Conservation (phyloP, 2,888 invertebrate species). For the Xestia rhomboidea region DNA sequence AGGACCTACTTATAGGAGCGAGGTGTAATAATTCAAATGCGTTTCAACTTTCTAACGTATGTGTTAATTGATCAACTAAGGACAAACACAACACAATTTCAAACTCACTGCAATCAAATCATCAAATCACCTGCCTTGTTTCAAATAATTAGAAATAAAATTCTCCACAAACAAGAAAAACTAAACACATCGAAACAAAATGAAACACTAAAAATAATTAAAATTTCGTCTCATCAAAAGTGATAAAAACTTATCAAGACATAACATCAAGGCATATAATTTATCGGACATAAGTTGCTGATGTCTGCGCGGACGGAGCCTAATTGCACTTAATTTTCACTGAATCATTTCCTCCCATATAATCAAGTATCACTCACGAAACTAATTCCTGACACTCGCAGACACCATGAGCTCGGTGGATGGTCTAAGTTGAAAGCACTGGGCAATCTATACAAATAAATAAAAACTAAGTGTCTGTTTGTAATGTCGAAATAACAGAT, state of each 20-base stretch:
- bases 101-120: neutral
- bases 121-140: neutral
- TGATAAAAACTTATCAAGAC: slow-evolving; percentile 57
- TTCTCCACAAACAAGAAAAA: slow-evolving; percentile 7
- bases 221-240: slow-evolving; percentile 43
- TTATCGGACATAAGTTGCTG: slow-evolving; percentile 37
- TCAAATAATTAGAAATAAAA: neutral
- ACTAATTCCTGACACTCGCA: slow-evolving; percentile 75
- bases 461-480: too few relatives aligned
- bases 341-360: slow-evolving; percentile 71
- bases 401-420: slow-evolving; percentile 58
- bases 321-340: slow-evolving; percentile 67
- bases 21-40: neutral
- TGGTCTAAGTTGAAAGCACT: slow-evolving; percentile 50
- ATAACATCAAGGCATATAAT: slow-evolving; percentile 52
- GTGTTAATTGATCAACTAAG: neutral
- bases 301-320: slow-evolving; percentile 37
- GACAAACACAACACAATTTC: neutral
- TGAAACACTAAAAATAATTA: slow-evolving; percentile 35
- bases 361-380: slow-evolving; percentile 75
- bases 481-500: too few relatives aligned
- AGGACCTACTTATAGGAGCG: neutral
- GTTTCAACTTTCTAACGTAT: neutral
- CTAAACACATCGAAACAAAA: slow-evolving; percentile 14
- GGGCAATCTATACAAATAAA: neutral